A percentile compares a stretch with the other conserved stretches of the same genome.
phyloP scores from a whole-genome alignment of 1,140 invertebrate genomes.

The Hestina assimilis region DNA sequence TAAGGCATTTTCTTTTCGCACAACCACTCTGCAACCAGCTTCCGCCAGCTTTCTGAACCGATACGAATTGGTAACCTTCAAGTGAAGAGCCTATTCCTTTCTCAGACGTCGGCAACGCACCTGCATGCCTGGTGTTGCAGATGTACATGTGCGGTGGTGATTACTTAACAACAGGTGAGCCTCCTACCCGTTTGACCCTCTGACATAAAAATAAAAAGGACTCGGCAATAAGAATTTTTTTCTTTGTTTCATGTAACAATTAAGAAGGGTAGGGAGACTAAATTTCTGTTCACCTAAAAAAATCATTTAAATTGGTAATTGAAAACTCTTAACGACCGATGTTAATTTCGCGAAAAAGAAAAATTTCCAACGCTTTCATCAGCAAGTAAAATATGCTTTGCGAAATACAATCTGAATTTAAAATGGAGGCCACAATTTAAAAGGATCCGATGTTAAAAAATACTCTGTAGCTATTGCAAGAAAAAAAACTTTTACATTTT shows the following conservation, averaged over 20 bases:
- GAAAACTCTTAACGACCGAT: slow-evolving; percentile 47
- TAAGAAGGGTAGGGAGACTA: slow-evolving; percentile 50
- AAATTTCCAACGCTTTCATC: slow-evolving; percentile 21
- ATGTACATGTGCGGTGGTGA: too few relatives aligned
- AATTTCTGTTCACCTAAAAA: slow-evolving; percentile 48
- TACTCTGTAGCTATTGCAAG: slow-evolving; percentile 28
- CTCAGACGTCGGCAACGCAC: too few relatives aligned
- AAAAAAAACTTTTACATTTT: slow-evolving; percentile 54
- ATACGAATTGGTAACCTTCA: too few relatives aligned
- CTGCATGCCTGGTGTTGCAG: too few relatives aligned
- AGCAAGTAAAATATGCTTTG: slow-evolving; percentile 13
- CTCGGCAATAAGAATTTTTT: slow-evolving; percentile 50
- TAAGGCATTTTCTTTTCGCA: too few relatives aligned
- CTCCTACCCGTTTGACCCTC: too few relatives aligned
- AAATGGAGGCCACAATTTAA: slow-evolving; percentile 28
- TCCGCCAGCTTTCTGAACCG: too few relatives aligned
- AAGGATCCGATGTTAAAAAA: slow-evolving; percentile 32
- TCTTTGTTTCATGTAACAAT: slow-evolving; percentile 64
- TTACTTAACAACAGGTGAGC: too few relatives aligned
- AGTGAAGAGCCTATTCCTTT: too few relatives aligned
- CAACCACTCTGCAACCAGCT: too few relatives aligned
- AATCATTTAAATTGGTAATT: slow-evolving; percentile 55
- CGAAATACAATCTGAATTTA: slow-evolving; percentile 27
- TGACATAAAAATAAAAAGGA: too few relatives aligned
- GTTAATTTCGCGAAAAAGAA: slow-evolving; percentile 37